Base-by-base conservation (phyloP, 2,888 invertebrate genomes). In the Thecocarcelia acutangulata region DNA sequence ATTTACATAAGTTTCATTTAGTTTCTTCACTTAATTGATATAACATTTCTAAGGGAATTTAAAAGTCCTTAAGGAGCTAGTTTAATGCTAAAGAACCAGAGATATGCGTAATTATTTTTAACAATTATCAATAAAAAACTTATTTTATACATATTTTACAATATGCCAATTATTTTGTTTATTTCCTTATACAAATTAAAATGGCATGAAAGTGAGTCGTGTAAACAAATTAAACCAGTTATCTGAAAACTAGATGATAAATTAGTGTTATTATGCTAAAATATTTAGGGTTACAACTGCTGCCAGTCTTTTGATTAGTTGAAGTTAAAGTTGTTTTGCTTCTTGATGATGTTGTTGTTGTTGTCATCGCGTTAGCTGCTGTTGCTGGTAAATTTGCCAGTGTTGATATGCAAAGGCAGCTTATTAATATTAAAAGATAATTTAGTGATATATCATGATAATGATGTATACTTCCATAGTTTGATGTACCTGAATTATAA, bases 391-490 rank as follows among this genome's bases (percentile, higher is more conserved):
- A 24, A 6, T 63, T 64, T 17, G 74, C 40, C 12, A 74, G 37
- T 66, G 79, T 70, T 79, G 74, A 70, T 15, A 82, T 33, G 48
- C 61, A 66, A 48, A 75, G 70, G 46, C 82, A 79, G 61, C 74
- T 61, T 42, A 82, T 50, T 48, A 82, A 44, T 15, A 66, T 82
- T 48, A 82, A 48, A 42, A 82, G 52, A 46, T 82, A 82, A 63
- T 59, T 82, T 54, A 70, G 12, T 24, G 79, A 64, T 46, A 70
- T 66, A 9, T 46, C 59, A 70, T 82, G 70, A 37, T 64, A 66
- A 78, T 82, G 70, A 74, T 82, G 79, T 54, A 70, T 70, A 72
- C 82, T 82, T 54, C 74, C 70, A 61, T 66, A 37, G 33, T 72
- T 72, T 56, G 80, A 77, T 68, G 74, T 37, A 66, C 82, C 82